Evolutionary conservation across 1,140 invertebrate genomes (phyloP).

Genomic region (Xylocopa sonorina): DNA sequence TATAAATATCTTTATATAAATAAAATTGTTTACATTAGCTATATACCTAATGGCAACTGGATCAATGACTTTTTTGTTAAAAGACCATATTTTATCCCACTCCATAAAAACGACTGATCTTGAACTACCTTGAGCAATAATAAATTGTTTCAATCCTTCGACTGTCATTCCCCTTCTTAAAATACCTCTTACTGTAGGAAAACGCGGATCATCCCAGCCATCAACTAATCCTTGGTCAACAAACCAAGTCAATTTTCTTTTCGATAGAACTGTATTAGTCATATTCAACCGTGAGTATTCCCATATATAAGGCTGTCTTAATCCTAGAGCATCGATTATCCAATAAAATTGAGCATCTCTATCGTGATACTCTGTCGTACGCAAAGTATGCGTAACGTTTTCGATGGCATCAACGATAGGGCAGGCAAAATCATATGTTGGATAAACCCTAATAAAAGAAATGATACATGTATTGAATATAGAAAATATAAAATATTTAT

Average conservation of each 20-base stretch:
- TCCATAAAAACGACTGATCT: conserved; percentile 99
- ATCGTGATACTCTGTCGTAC: conserved; percentile 99
- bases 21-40: not conserved
- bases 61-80: conserved; percentile 96
- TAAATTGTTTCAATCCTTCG: conserved; percentile 98
- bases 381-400: conserved; percentile 97
- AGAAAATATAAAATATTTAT: not conserved
- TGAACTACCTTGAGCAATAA: conserved; percentile 99
- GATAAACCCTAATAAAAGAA: conserved; percentile 93
- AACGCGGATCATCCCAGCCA: conserved; percentile 99
- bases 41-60: conserved; percentile 74
- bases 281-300: conserved; percentile 97
- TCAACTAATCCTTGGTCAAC: conserved; percentile 96
- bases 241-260: conserved; percentile 98
- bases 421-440: conserved; percentile 99
- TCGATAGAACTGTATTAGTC: conserved; percentile 98
- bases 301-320: conserved; percentile 97
- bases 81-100: conserved; percentile 99
- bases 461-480: conserved; percentile 60
- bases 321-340: conserved; percentile 93
- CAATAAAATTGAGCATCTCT: conserved; percentile 99
- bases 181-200: conserved; percentile 98
- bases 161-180: conserved; percentile 98
- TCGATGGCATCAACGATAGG: conserved; percentile 99
- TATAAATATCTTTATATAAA: conserved; percentile 10